phyloP scores from a whole-genome alignment of 1,140 invertebrate species.

The Paraescarpia echinospica region DNA sequence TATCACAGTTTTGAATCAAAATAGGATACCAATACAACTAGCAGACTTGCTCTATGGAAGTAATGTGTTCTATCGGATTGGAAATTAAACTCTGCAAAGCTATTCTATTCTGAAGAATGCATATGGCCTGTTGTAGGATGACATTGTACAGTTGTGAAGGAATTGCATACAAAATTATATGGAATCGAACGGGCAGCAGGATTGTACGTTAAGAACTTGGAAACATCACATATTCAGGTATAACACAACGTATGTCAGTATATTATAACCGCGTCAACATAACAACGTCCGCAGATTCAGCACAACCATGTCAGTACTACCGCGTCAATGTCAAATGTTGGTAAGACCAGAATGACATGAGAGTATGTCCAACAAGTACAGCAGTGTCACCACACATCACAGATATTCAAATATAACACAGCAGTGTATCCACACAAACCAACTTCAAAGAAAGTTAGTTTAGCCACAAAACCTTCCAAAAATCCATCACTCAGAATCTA shows the following conservation, averaged over 20 bases:
- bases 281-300: neutral
- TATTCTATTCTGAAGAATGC: too few relatives aligned
- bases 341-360: neutral
- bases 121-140: too few relatives aligned
- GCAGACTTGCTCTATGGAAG: too few relatives aligned
- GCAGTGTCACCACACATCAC: neutral
- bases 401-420: neutral
- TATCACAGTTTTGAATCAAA: too few relatives aligned
- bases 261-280: neutral
- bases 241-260: too few relatives aligned
- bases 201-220: too few relatives aligned
- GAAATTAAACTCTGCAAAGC: too few relatives aligned
- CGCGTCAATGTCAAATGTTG: neutral
- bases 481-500: neutral
- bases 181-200: neutral
- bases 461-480: neutral
- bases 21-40: too few relatives aligned
- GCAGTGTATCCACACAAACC: neutral
- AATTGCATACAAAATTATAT: neutral
- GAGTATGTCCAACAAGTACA: neutral
- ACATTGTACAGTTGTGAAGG: neutral
- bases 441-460: neutral
- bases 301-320: neutral
- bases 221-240: too few relatives aligned
- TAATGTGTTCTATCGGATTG: too few relatives aligned